These are phyloP conservation scores for Lophura nycthemera DNA, from an alignment of 2,113 vertebrate genomes.

Conservation along the genomic window DNA sequence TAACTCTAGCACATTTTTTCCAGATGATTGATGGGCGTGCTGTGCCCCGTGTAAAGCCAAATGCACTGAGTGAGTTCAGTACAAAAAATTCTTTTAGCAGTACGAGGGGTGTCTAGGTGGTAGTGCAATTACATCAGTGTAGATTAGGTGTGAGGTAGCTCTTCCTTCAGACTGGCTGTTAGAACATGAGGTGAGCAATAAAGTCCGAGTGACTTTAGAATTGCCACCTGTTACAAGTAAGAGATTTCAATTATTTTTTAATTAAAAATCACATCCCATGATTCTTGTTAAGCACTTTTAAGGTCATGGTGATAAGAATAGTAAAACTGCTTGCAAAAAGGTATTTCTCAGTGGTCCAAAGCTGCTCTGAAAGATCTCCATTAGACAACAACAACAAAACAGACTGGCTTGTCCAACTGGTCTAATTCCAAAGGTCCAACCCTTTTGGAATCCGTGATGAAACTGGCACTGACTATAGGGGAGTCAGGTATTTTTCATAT, in stretches of 20 bases:
- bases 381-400: neutral
- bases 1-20: neutral
- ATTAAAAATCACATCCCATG: neutral
- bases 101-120: neutral
- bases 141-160: neutral
- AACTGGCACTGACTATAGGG: neutral
- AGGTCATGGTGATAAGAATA: neutral
- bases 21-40: neutral
- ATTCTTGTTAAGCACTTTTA: neutral
- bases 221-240: neutral
- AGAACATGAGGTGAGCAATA: neutral
- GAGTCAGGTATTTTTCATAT: neutral
- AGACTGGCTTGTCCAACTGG: neutral
- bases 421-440: neutral
- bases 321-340: neutral
- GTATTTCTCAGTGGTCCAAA: neutral
- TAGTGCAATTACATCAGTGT: neutral
- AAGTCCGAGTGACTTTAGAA: conserved; percentile 1
- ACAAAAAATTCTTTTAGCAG: neutral
- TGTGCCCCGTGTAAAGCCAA: neutral
- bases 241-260: neutral
- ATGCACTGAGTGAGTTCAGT: neutral
- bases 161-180: neutral
- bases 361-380: neutral
- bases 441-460: neutral